Conservation (phyloP, 2,888 invertebrate genomes). For the Halictus quadricinctus region DNA sequence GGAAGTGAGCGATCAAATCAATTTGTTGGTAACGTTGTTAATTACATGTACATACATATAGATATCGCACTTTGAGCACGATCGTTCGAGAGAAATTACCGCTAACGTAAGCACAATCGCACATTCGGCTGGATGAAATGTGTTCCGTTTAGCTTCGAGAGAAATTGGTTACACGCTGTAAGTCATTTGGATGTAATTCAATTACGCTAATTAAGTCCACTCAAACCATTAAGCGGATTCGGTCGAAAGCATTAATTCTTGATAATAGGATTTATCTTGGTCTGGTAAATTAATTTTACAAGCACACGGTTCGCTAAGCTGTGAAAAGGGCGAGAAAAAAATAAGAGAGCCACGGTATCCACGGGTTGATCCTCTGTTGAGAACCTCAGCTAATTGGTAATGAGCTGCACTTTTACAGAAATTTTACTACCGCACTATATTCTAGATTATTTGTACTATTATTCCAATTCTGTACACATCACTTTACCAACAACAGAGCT, state of each 20-base stretch:
- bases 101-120: background rate
- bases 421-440: too few species aligned
- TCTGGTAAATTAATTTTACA: constrained; percentile 7
- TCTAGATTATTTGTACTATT: too few species aligned
- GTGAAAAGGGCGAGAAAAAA: background rate
- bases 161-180: background rate
- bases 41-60: background rate
- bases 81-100: background rate
- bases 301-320: background rate
- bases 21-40: background rate
- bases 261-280: background rate
- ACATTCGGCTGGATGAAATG: background rate
- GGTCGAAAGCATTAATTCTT: background rate
- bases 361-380: background rate
- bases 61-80: background rate
- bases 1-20: background rate
- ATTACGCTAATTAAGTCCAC: background rate
- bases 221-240: background rate
- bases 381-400: background rate
- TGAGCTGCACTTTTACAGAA: background rate
- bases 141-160: background rate
- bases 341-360: background rate
- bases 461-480: too few species aligned
- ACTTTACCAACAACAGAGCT: too few species aligned
- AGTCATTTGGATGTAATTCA: background rate